Base-by-base conservation (phyloP, 2,888 invertebrate species). In the Nineta flava region DNA sequence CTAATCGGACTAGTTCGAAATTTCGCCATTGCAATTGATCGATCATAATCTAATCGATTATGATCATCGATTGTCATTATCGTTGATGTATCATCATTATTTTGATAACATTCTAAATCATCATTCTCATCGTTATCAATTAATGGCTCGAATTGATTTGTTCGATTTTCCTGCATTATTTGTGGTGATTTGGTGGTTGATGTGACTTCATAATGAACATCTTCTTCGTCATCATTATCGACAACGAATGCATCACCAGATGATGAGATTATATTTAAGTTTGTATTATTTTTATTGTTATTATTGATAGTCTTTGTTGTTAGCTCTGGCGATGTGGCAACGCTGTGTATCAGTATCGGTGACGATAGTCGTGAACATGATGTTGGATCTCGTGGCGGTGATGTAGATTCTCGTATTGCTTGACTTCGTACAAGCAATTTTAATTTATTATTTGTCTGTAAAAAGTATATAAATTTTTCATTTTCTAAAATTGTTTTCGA, bases 361-460 rank as follows among this genome's bases (percentile, higher is more conserved):
- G 44, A 26, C 13, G 44, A 44, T 19, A 44, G 26, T 13, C 9
- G 44, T 34, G 53, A 51, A 55, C 61, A 58, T 53, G 62, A 62
- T 52, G 62, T 61, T 12, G 71, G 70, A 57, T 72, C 72, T 49
- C 72, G 65, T 17, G 73, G 74, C 35, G 74, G 74, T 46, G 74
- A 73, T 44, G 85, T 78, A 54, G 87, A 82, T 66, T 92, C 92
- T 62, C 88, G 79, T 74, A 92, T 83, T 54, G 92, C 93, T 72
- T 88, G 87, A 62, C 91, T 90, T 60, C 93, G 78, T 52, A 87
- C 87, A 58, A 92, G 74, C 63, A 87, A 77, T 70, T 87, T 87
- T 54, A 83, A 75, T 73, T 87, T 87, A 65, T 83, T 77, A 60
- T 75, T 77, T 54, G 74, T 70, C 80, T 79, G 64, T 7, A 66